Percentiles rank a stretch among this genome's conserved stretches.
phyloP scores from a whole-genome alignment of 2,113 vertebrate genomes.

The Zapornia atra region DNA sequence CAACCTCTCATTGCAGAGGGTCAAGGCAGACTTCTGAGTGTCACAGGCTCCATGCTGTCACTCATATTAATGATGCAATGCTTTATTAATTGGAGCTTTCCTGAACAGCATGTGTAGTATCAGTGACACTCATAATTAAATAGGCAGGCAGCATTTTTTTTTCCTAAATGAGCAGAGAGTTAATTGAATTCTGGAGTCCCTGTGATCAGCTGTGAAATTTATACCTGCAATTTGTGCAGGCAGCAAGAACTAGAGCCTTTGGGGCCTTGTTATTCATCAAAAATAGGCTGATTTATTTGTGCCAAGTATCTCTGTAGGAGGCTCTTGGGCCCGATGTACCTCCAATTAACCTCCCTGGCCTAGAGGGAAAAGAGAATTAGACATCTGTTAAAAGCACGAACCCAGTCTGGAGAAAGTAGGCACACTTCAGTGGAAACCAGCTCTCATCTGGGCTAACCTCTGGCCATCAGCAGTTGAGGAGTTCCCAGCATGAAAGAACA shows the following conservation, averaged over 20 bases:
- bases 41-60: conserved; percentile 38
- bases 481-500: conserved; percentile 15
- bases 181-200: conserved; percentile 68
- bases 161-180: conserved; percentile 11
- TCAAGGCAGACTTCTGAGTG: background rate
- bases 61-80: conserved; percentile 60
- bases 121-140: conserved; percentile 57
- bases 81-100: conserved; percentile 67
- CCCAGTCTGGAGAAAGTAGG: conserved; percentile 51
- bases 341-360: conserved; percentile 68
- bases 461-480: conserved; percentile 32
- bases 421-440: conserved; percentile 39
- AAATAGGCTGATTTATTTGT: conserved; percentile 63
- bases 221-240: conserved; percentile 62
- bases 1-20: background rate
- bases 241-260: conserved; percentile 58
- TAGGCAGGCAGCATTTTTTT: conserved; percentile 37
- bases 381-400: conserved; percentile 69
- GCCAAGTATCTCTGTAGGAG: conserved; percentile 59
- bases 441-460: conserved; percentile 48
- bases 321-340: conserved; percentile 59
- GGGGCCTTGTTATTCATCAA: conserved; percentile 65
- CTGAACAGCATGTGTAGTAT: conserved; percentile 48
- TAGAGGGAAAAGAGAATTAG: conserved; percentile 53
- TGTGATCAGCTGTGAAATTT: conserved; percentile 64